A percentile compares a stretch with the other conserved stretches of the same genome.
Evolutionary conservation across 2,888 invertebrate species (phyloP).

Genomic region (Drosophila pseudotakahashii): DNA sequence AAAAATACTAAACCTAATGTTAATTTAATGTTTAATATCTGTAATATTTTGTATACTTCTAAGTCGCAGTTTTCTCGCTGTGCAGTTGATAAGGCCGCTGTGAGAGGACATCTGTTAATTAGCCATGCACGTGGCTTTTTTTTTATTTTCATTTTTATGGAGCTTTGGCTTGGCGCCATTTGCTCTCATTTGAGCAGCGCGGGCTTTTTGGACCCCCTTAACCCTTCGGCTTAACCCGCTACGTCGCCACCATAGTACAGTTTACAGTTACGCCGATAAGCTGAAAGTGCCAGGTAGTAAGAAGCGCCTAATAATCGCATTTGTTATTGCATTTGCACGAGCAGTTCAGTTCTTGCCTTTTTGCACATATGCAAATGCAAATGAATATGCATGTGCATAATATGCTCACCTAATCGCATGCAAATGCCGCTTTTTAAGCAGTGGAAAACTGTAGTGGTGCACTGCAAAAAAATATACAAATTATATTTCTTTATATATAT

Average conservation of each 20-base stretch:
- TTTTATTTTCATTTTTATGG: conserved; percentile 26
- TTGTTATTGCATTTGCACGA: not conserved
- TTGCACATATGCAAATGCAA: conserved; percentile 13
- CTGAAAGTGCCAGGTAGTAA: conserved; percentile 24
- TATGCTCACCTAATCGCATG: conserved; percentile 52
- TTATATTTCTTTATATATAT: not conserved
- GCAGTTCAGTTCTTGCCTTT: not conserved
- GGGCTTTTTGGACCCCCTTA: conserved; percentile 6
- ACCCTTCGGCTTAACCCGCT: not conserved
- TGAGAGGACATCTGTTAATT: conserved; percentile 48
- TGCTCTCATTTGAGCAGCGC: conserved; percentile 15
- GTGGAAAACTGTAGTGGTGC: not conserved
- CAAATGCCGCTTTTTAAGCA: conserved; percentile 41
- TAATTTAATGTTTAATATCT: too few species aligned
- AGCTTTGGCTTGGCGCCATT: conserved; percentile 31
- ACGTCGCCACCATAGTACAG: not conserved
- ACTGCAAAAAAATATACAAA: not conserved
- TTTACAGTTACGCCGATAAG: conserved; percentile 29
- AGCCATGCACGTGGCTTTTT: conserved; percentile 53
- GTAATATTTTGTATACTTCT: too few species aligned
- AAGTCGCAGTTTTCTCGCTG: not conserved
- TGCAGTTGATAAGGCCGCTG: conserved; percentile 17
- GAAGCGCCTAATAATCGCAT: conserved; percentile 19
- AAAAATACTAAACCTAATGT: too few species aligned
- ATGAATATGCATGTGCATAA: conserved; percentile 33